Evolutionary conservation across 2,797 vertebrate species (phyloP), one percentile per base, ranked within the genome.

Genomic region (Hoplostethus mediterraneus): DNA sequence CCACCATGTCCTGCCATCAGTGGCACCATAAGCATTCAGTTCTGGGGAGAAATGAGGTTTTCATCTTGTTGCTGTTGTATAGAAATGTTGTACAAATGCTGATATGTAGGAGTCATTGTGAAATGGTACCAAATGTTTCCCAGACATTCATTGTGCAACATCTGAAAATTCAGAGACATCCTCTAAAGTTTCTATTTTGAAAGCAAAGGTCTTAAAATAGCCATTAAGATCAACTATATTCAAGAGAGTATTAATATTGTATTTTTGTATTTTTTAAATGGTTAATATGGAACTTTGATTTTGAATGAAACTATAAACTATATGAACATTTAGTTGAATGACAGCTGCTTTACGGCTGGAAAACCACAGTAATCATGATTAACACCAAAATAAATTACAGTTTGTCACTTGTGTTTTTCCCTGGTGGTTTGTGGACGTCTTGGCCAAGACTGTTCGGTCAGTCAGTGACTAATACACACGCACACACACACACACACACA

Each of bases 391-490:
- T 30, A 21, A 56, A 71, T 4, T 51, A 36, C 51, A 33, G n/a
- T 78, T 86, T 53, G 85, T 75, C 12, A 4, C 12, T 10, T 11
- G 9, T 11, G 4, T 40, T 58, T 45, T 62, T 48, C 59, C 44
- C 31, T 8, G 83, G 40, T 68, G 63, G 71, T 73, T 68, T 42
- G 21, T 11, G 33, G 49, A 49, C 13, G 33, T 67, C 53, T 75
- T 45, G 6, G 71, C 60, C 36, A 59, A 78, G 21, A 61, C 3
- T 8, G 8, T 21, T 12, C 5, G 61, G 56, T 52, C 67, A 54
- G 61, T n/a, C 17, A 31, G 61, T 89, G 83, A 90, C 83, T 80
- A 83, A 90, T 54, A 8, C 49, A 67, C 58, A 8, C 49, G 64
- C 58, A 55, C 52, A 60, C 59, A 40, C 40, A 31, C 12, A 58